Base-by-base conservation (phyloP, 92 coral and sea anemone genomes). In the Galaxea fascicularis region DNA sequence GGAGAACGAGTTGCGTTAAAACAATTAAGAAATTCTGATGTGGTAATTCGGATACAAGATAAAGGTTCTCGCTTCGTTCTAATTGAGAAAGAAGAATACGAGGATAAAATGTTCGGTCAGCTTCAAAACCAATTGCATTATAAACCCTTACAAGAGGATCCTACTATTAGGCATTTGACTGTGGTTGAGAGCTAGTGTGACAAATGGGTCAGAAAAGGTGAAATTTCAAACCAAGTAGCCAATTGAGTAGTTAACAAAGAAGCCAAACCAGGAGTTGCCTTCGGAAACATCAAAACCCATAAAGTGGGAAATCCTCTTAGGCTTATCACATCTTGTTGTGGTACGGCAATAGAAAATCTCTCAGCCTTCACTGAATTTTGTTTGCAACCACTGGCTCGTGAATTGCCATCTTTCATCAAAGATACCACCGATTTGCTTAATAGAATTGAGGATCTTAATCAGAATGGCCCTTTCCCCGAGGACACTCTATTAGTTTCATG, bases 361-460 rank as follows among this genome's bases (percentile, higher is more conserved):
- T n/a, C n/a, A n/a, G n/a, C n/a, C n/a, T n/a, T n/a, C n/a, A n/a
- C n/a, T n/a, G n/a, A n/a, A n/a, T n/a, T n/a, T n/a, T 87, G 87
- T 46, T 58, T 88, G 12, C 77, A 82, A 26, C 91, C 91, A 1
- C 56, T 82, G n/a, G 80, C 91, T 24, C 79, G 70, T 0, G 57
- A 82, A n/a, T 64, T 82, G 5, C 91, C 91, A 21, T 88, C 81
- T 28, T 82, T 88, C 63, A 27, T 82, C 35, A 82, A 83, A n/a
- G 88, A 82, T 54, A 82, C 92, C 65, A 83, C 88, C 15, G 83
- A 85, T 29, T 57, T 75, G n/a, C 22, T 84, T 24, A 74, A 84
- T 49, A 84, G 35, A 59, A 56, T 83, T 28, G 17, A 70, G 18
- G n/a, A 49, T 1, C 60, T 83, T 8, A 83, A 83, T n/a, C n/a